phyloP scores from a whole-genome alignment of 1,140 invertebrate genomes.

The Ditylenchus dipsaci region DNA sequence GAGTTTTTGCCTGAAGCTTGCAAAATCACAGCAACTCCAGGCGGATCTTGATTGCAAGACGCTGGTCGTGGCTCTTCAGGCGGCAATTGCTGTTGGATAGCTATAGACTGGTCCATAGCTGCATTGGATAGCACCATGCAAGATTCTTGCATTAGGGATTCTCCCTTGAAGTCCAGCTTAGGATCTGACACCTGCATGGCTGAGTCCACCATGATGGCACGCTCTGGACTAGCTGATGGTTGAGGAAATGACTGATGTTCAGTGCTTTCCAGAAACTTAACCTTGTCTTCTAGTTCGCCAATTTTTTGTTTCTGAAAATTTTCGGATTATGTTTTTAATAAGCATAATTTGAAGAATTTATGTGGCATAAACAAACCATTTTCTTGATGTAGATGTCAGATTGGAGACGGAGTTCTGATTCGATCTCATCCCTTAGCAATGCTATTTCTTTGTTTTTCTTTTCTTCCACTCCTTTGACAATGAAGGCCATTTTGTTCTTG shows the following conservation, averaged over 20 bases:
- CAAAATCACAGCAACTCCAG: neutral
- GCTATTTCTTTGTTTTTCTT: slow-evolving; percentile 38
- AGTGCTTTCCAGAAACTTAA: slow-evolving; percentile 22
- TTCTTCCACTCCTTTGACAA: slow-evolving; percentile 34
- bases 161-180: neutral
- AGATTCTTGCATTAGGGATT: slow-evolving; percentile 19
- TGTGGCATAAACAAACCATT: slow-evolving; percentile 32
- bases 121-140: slow-evolving; percentile 20
- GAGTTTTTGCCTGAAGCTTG: neutral
- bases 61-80: neutral
- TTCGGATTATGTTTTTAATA: no score
- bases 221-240: neutral
- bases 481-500: slow-evolving; percentile 35
- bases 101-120: neutral
- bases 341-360: no score
- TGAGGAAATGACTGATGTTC: neutral
- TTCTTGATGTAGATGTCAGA: slow-evolving; percentile 17
- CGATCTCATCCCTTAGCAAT: slow-evolving; percentile 29
- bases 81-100: neutral
- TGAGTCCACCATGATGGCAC: neutral
- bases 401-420: slow-evolving; percentile 20
- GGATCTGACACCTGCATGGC: neutral
- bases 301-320: slow-evolving; percentile 34
- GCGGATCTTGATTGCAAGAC: neutral
- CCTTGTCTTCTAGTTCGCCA: slow-evolving; percentile 29